phyloP scores from a whole-genome alignment of 2,797 vertebrate species.

The Sarcophilus harrisii region DNA sequence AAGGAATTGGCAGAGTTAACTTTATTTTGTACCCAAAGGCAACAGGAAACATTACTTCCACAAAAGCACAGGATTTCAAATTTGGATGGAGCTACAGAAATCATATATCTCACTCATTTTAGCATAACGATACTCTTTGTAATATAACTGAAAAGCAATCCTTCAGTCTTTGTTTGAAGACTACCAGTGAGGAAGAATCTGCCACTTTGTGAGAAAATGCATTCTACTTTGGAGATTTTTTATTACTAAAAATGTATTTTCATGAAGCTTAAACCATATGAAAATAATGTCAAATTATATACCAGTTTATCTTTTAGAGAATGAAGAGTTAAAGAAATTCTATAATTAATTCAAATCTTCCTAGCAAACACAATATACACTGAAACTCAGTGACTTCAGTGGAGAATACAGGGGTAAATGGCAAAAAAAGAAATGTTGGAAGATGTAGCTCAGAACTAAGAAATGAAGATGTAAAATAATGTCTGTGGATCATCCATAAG shows the following conservation, averaged over 20 bases:
- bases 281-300: neutral
- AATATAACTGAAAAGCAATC: neutral
- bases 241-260: neutral
- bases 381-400: neutral
- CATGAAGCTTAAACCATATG: neutral
- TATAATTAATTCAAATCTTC: neutral
- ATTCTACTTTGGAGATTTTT: neutral
- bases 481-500: neutral
- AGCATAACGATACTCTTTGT: neutral
- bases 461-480: neutral
- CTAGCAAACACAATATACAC: neutral
- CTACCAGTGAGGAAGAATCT: neutral
- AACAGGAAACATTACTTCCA: neutral
- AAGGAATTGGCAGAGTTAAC: neutral
- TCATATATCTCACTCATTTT: neutral
- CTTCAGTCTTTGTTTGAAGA: neutral
- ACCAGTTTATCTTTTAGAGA: neutral
- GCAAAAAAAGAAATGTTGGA: neutral
- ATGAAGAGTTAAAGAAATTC: neutral
- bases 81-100: neutral
- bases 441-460: neutral
- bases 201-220: neutral
- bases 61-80: neutral
- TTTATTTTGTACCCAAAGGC: neutral
- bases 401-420: neutral